These are phyloP conservation scores for Limanda limanda DNA, from an alignment of 2,113 vertebrate genomes.

Conservation along the genomic window DNA sequence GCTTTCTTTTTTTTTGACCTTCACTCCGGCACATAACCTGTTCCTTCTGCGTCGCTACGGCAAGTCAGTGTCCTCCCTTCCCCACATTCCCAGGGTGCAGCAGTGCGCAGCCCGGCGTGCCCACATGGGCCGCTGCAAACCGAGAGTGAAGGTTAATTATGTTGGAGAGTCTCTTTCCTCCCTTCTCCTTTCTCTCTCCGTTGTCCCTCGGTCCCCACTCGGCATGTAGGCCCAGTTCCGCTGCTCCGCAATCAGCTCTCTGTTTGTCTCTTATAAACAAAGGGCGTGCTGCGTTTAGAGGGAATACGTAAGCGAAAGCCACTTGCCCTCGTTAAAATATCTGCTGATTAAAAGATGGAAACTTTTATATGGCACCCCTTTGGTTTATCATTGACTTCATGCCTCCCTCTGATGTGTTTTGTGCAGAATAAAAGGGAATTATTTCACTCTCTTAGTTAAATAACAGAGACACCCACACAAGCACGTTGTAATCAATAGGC, in stretches of 20 bases:
- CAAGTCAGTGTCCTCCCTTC: slow-evolving; percentile 81
- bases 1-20: slow-evolving; percentile 43
- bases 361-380: slow-evolving; percentile 26
- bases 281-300: slow-evolving; percentile 60
- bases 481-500: slow-evolving; percentile 3
- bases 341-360: slow-evolving; percentile 42
- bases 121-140: slow-evolving; percentile 87
- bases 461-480: slow-evolving; percentile 7
- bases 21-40: slow-evolving; percentile 29
- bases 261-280: slow-evolving; percentile 78
- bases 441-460: slow-evolving; percentile 38
- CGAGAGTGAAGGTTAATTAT: slow-evolving; percentile 98
- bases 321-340: slow-evolving; percentile 39
- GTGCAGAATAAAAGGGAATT: slow-evolving; percentile 29
- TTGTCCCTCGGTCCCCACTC: slow-evolving; percentile 49
- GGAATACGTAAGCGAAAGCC: slow-evolving; percentile 64
- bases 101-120: slow-evolving; percentile 85
- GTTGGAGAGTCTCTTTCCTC: slow-evolving; percentile 90
- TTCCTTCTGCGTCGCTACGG: slow-evolving; percentile 43
- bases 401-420: slow-evolving; percentile 40
- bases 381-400: slow-evolving; percentile 8
- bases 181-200: slow-evolving; percentile 84
- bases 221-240: slow-evolving; percentile 85
- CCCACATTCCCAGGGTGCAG: slow-evolving; percentile 87
- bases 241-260: slow-evolving; percentile 89